Percentiles rank a stretch among this genome's conserved stretches.
These are phyloP conservation scores for Eucera pruinosa DNA, from an alignment of 2,888 invertebrate species.

Conservation along the genomic window DNA sequence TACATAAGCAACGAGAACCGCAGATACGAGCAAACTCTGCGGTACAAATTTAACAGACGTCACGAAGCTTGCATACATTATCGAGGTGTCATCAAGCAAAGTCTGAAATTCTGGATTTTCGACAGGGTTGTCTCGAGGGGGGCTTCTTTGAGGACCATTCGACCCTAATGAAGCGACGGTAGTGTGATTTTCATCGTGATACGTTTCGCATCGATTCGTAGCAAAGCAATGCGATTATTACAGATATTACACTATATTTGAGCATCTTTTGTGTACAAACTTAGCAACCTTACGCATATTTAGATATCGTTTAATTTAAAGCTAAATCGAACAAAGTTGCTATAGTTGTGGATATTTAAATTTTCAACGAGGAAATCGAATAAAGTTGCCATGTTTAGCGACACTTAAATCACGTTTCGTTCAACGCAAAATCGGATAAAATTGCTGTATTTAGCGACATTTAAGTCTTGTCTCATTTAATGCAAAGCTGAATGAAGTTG, in stretches of 20 bases:
- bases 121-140: slow-evolving; percentile 4
- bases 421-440: no score
- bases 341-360: no score
- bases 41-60: slow-evolving; percentile 23
- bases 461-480: no score
- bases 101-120: slow-evolving; percentile 24
- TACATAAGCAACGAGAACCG: slow-evolving; percentile 2
- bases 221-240: background rate
- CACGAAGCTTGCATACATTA: slow-evolving; percentile 21
- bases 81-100: slow-evolving; percentile 10
- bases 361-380: no score
- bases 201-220: background rate
- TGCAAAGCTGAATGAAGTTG: no score
- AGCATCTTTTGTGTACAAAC: background rate
- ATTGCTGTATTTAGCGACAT: no score
- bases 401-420: no score
- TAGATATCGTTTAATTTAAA: no score
- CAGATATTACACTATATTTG: background rate
- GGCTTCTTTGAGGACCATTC: slow-evolving; percentile 23
- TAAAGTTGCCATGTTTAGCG: no score
- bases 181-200: background rate
- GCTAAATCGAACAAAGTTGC: no score
- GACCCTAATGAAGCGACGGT: slow-evolving; percentile 6
- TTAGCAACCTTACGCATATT: background rate
- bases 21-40: slow-evolving; percentile 7